Evolutionary conservation across 2,113 vertebrate species (phyloP), one percentile per base, ranked within the genome.

Genomic region (Abramis brama): DNA sequence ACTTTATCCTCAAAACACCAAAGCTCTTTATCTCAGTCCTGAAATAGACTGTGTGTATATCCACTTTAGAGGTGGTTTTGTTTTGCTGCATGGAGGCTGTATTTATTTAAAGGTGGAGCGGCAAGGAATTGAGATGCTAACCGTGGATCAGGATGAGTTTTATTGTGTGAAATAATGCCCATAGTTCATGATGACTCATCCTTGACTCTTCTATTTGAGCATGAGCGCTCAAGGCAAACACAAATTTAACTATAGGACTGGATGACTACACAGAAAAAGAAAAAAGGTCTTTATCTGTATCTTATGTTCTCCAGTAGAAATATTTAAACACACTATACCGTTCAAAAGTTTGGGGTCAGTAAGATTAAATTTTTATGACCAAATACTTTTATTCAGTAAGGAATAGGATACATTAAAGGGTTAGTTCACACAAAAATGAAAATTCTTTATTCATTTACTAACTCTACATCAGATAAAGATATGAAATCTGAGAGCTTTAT

Each of bases 111-210:
- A 57, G 30, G 55, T 30, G n/a, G 13, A 21, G 11, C 36, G 45
- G 11, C 21, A 45, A 6, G 0, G 50, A 83, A 23, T 9, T 73
- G 30, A 83, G 68, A 74, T n/a, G 33, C 55, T 45, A 17, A 43
- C 21, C 0, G 11, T 60, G 57, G 57, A 39, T 62, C 33, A 60
- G 77, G 30, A 21, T 15, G 47, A 30, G 47, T 36, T 59, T 78
- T 78, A 36, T 59, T 33, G 30, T 59, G 52, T 78, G 55, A 79
- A 79, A 62, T 79, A 36, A 79, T 13, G 33, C 55, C 52, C 21
- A 39, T 36, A 25, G 77, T 39, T 60, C 73, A 76, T 9, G 9
- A 10, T 62, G 77, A 79, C 77, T 79, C 23, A 75, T 75, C 36
- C 19, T 23, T 71, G 21, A 10, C 39, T 25, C 55, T 60, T 60